Conservation (phyloP, 1,140 invertebrate genomes). For the Panonychus citri region DNA sequence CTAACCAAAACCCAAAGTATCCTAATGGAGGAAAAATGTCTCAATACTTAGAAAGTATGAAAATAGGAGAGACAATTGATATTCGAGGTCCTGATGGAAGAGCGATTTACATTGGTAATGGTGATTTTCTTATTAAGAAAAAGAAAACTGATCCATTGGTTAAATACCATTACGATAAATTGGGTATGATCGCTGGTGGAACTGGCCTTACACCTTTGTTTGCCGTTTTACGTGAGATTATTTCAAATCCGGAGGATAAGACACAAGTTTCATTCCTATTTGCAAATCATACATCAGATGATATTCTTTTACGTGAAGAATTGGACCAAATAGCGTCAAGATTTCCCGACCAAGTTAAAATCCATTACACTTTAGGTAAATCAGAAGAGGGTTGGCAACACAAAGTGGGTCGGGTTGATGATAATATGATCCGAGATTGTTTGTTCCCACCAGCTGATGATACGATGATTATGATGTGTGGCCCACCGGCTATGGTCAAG, state of each 20-base stretch:
- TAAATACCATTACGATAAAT: conserved; percentile 38
- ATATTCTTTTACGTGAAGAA: conserved; percentile 74
- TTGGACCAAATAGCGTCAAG: conserved; percentile 52
- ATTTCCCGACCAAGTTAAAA: conserved; percentile 53
- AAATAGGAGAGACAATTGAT: conserved; percentile 76
- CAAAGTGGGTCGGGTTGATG: conserved; percentile 69
- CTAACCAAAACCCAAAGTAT: conserved; percentile 88
- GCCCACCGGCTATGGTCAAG: conserved; percentile 98
- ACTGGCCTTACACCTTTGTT: conserved; percentile 76
- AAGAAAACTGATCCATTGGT: conserved; percentile 60
- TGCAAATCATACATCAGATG: conserved; percentile 87
- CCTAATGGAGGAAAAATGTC: conserved; percentile 93
- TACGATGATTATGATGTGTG: conserved; percentile 46
- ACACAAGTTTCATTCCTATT: conserved; percentile 67
- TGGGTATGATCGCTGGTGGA: conserved; percentile 57
- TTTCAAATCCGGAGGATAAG: conserved; percentile 52
- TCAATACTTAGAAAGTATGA: conserved; percentile 69
- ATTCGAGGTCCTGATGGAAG: conserved; percentile 78
- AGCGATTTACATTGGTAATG: conserved; percentile 36
- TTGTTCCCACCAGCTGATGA: conserved; percentile 58
- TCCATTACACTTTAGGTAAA: conserved; percentile 82
- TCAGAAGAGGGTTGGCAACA: conserved; percentile 41
- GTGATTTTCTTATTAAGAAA: conserved; percentile 55
- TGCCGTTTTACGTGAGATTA: conserved; percentile 59
- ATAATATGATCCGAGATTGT: conserved; percentile 69